A percentile compares a stretch with the other conserved stretches of the same genome.
Conservation (phyloP, 2,888 invertebrate genomes). For the Pseudanteris insignis region DNA sequence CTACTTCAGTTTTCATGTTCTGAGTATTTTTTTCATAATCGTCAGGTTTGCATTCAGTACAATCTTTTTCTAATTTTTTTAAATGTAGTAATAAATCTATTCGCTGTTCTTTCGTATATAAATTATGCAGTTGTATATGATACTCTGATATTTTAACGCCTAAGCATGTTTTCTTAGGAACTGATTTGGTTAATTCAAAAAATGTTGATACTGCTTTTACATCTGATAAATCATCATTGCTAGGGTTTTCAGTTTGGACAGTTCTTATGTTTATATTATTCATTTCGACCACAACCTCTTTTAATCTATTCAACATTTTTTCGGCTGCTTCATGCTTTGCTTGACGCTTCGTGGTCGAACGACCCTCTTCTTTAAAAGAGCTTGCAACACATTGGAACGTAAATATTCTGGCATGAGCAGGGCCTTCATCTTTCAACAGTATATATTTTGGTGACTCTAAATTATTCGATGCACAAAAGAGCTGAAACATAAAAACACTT, state of each 20-base stretch:
- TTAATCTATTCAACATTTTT: conserved; percentile 59
- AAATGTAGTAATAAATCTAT: conserved; percentile 36
- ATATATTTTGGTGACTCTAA: conserved; percentile 69
- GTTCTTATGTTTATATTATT: background rate
- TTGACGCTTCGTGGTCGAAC: conserved; percentile 73
- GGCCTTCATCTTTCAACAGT: conserved; percentile 73
- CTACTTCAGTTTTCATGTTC: too few species aligned
- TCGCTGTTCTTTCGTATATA: conserved; percentile 39
- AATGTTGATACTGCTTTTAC: conserved; percentile 42
- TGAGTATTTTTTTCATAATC: too few species aligned
- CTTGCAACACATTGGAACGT: conserved; percentile 69
- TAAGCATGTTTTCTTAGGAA: conserved; percentile 50
- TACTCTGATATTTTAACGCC: conserved; percentile 57
- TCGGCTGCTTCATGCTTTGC: conserved; percentile 74
- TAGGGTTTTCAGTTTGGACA: too few species aligned
- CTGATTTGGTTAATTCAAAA: conserved; percentile 34
- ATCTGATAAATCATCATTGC: background rate
- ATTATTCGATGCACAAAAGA: conserved; percentile 63
- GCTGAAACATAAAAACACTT: conserved; percentile 39
- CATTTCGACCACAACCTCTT: conserved; percentile 48
- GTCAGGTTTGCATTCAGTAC: too few species aligned
- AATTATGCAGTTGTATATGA: conserved; percentile 49
- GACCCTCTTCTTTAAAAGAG: conserved; percentile 68
- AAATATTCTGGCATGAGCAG: conserved; percentile 74
- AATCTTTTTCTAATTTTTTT: too few species aligned